These are phyloP conservation scores for Pseudomyrmex gracilis DNA, from an alignment of 1,140 invertebrate genomes.

Conservation along the genomic window DNA sequence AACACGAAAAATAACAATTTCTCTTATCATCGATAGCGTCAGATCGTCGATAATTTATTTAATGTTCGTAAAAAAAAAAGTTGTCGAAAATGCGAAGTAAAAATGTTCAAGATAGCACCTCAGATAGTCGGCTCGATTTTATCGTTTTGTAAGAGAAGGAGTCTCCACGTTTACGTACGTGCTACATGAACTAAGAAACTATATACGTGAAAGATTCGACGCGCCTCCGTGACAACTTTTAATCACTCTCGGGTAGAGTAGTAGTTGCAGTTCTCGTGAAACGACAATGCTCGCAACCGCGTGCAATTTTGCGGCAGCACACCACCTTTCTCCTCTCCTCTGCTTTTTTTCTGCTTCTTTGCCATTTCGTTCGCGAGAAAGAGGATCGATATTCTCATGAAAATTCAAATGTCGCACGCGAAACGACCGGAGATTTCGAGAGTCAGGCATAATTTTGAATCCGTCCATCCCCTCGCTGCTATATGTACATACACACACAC, in stretches of 20 bases:
- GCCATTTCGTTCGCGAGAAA: constrained; percentile 7
- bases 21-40: background rate
- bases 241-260: constrained; percentile 34
- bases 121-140: background rate
- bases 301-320: constrained; percentile 6
- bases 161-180: background rate
- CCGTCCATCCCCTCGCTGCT: background rate
- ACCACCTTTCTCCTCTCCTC: no score
- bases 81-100: background rate
- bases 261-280: background rate
- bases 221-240: constrained; percentile 2
- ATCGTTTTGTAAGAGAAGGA: background rate
- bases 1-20: background rate
- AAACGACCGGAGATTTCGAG: constrained; percentile 58
- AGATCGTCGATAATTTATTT: background rate
- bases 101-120: background rate
- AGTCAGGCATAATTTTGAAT: constrained; percentile 28
- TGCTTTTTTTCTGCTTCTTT: background rate
- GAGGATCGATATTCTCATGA: constrained; percentile 62
- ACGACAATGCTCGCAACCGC: constrained; percentile 11
- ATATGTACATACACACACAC: no score
- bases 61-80: background rate
- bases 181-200: background rate
- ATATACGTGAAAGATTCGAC: background rate
- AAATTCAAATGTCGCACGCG: constrained; percentile 56